Conservation (phyloP, 2,113 vertebrate species). For the Hypomesus transpacificus region DNA sequence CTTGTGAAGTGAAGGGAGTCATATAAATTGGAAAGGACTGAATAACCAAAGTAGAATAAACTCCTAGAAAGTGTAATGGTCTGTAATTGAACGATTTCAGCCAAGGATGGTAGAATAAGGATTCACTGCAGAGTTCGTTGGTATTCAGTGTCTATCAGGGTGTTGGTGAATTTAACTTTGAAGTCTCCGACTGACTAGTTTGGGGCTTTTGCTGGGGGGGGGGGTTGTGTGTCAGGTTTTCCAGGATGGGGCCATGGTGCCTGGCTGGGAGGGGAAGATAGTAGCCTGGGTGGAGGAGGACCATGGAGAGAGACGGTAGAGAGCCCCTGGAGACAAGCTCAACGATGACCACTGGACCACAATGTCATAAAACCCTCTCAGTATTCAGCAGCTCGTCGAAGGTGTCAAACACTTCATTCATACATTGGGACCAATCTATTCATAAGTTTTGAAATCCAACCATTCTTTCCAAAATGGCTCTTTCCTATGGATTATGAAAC, state of each 20-base stretch:
- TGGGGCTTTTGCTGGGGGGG: slow-evolving; percentile 9
- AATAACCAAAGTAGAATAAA: slow-evolving; percentile 28
- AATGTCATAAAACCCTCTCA: slow-evolving; percentile 36
- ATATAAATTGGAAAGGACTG: not conserved
- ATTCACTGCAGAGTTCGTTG: slow-evolving; percentile 5
- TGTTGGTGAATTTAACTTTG: slow-evolving; percentile 25
- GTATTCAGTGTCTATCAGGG: slow-evolving; percentile 25
- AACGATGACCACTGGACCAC: slow-evolving; percentile 38
- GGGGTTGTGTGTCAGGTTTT: slow-evolving; percentile 77
- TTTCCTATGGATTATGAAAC: slow-evolving; percentile 40
- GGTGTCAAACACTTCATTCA: slow-evolving; percentile 14
- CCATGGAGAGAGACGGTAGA: slow-evolving; percentile 81
- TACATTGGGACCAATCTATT: slow-evolving; percentile 53
- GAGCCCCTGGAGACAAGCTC: slow-evolving; percentile 43
- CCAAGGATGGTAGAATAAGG: slow-evolving; percentile 25
- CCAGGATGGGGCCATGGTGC: slow-evolving; percentile 89
- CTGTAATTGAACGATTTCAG: slow-evolving; percentile 26
- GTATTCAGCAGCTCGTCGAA: slow-evolving; percentile 30
- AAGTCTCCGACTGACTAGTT: not conserved
- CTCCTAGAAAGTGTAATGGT: slow-evolving; percentile 20
- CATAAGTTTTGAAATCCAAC: slow-evolving; percentile 25
- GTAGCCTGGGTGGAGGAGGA: slow-evolving; percentile 99
- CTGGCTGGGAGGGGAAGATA: slow-evolving; percentile 98
- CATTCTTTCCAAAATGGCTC: slow-evolving; percentile 34
- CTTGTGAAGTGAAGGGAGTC: not conserved